Base-by-base conservation (phyloP, 2,797 vertebrate genomes). In the Simalia tracyae region DNA sequence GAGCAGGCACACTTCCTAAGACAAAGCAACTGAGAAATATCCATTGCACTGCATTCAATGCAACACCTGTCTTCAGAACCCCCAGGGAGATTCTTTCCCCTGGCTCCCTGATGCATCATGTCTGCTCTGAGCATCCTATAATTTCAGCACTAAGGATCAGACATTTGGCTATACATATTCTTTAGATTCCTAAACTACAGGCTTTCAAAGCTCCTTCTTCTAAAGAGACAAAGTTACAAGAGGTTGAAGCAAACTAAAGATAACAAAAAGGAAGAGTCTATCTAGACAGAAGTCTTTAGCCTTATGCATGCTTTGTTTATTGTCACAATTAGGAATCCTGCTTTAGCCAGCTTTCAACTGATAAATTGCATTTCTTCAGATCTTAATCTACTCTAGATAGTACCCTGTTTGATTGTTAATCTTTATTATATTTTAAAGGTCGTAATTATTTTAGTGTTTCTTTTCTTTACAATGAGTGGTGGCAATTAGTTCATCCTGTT, bases 391-490 rank as follows among this genome's bases (percentile, higher is more conserved):
- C 42, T 76, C 61, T 26, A 63, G 86, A 61, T 56, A 86, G 50
- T 63, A n/a, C 89, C 66, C 89, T 57, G 89, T 50, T 90, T 90
- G 89, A 92, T 90, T 87, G 85, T 92, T 92, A 92, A 90, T 87
- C 88, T 92, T 92, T 90, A 92, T 92, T 87, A 87, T 87, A 92
- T 90, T 92, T 89, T 91, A 89, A 91, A 86, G 63, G 81, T 50
- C 84, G 66, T 91, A 91, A 93, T 91, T 89, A 89, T 89, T 93
- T 93, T 86, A 91, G 56, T 31, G 56, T 42, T 42, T 91, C 90
- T 89, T 89, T 93, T 89, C 84, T 93, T 89, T 91, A 76, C 63
- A 63, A 46, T 89, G 86, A 89, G 64, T 46, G n/a, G 63, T 76
- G 57, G 24, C 90, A 93, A 72, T 91, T 91, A 93, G 87, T 68